Percentiles rank a stretch among this genome's conserved stretches.
These are phyloP conservation scores for Conus ventricosus DNA, from an alignment of 1,140 invertebrate genomes.

Conservation along the genomic window DNA sequence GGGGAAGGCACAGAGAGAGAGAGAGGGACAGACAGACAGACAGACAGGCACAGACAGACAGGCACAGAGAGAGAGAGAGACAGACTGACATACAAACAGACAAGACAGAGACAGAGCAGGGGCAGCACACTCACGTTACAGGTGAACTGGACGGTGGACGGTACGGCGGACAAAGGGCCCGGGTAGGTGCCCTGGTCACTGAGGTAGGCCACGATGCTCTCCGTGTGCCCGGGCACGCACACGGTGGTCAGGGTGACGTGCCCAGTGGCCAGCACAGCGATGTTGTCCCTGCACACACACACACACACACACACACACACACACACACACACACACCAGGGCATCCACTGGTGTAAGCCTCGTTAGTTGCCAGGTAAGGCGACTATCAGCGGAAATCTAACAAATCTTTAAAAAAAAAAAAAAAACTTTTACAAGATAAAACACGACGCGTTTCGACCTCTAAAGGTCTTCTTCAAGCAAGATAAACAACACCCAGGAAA, in stretches of 20 bases:
- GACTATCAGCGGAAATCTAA: too few relatives aligned
- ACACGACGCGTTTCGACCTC: too few relatives aligned
- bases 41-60: background rate
- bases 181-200: constrained; percentile 1
- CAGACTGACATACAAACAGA: background rate
- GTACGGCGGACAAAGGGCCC: constrained; percentile 1
- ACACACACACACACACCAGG: background rate
- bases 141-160: background rate
- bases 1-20: background rate
- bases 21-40: constrained; percentile 1
- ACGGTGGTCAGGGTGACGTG: background rate
- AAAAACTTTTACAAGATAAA: too few relatives aligned
- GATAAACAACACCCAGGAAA: too few relatives aligned
- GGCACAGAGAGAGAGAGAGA: background rate
- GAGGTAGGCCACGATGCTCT: background rate
- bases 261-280: background rate
- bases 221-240: background rate
- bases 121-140: background rate
- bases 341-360: background rate
- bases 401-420: too few relatives aligned
- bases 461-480: too few relatives aligned
- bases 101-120: background rate
- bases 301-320: constrained; percentile 10
- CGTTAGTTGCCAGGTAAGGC: too few relatives aligned
- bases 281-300: background rate